A percentile compares a stretch with the other conserved stretches of the same genome.
Conservation (phyloP, 2,113 vertebrate species). For the Oryzias javanicus region DNA sequence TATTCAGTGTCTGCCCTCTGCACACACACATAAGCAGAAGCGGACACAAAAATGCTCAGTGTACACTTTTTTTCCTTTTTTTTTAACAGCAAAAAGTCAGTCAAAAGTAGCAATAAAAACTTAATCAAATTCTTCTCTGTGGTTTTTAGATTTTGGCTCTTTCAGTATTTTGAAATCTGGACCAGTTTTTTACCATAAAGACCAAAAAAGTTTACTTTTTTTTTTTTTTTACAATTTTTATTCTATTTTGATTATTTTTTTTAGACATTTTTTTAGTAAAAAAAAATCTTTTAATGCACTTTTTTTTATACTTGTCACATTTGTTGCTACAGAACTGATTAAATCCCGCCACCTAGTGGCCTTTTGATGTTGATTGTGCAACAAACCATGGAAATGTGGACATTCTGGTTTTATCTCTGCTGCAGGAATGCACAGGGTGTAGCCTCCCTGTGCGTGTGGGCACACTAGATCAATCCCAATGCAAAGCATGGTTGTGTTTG, state of each 20-base stretch:
- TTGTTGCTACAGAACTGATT: not conserved
- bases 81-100: slow-evolving; percentile 60
- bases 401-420: not conserved
- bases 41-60: slow-evolving; percentile 7
- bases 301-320: too few relatives aligned
- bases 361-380: slow-evolving; percentile 17
- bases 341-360: slow-evolving; percentile 35
- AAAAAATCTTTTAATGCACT: too few relatives aligned
- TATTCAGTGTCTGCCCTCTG: slow-evolving; percentile 40
- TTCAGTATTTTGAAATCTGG: slow-evolving; percentile 11
- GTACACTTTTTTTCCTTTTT: slow-evolving; percentile 8
- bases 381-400: slow-evolving; percentile 27
- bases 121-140: slow-evolving; percentile 64
- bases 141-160: slow-evolving; percentile 42
- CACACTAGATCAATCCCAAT: not conserved
- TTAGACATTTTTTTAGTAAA: too few relatives aligned
- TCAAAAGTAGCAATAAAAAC: slow-evolving; percentile 58
- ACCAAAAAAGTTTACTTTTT: too few relatives aligned
- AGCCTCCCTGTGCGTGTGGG: not conserved
- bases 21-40: slow-evolving; percentile 9
- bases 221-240: too few relatives aligned
- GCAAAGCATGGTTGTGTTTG: slow-evolving; percentile 7
- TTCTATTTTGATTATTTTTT: too few relatives aligned
- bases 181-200: slow-evolving; percentile 31
- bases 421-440: not conserved